Percentiles rank a stretch among this genome's conserved stretches.
These are phyloP conservation scores for Poeciliopsis gracilis DNA, from an alignment of 2,797 vertebrate species.

Conservation along the genomic window DNA sequence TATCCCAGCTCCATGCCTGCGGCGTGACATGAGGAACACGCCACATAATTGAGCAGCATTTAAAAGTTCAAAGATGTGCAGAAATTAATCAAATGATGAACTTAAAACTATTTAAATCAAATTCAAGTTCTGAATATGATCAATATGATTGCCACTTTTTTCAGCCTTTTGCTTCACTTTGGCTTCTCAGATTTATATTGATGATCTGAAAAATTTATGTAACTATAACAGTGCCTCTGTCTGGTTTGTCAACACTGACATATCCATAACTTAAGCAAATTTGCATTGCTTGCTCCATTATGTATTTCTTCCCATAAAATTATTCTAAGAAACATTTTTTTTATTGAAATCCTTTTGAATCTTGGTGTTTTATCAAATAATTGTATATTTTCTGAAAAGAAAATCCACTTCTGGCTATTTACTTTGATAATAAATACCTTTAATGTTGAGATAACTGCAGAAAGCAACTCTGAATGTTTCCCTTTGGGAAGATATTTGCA, in stretches of 20 bases:
- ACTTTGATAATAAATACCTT: not conserved
- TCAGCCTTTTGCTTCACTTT: not conserved
- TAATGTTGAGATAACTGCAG: not conserved
- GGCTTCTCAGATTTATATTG: not conserved
- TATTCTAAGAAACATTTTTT: not conserved
- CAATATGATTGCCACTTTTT: not conserved
- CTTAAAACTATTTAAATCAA: not conserved
- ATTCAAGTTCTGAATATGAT: not conserved
- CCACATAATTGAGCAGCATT: not conserved
- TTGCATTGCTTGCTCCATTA: not conserved
- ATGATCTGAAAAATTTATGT: not conserved
- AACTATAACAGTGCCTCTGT: not conserved
- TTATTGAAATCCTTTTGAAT: not conserved
- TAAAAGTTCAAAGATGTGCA: not conserved
- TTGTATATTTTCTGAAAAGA: not conserved
- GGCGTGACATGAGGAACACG: not conserved
- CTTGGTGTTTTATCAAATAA: not conserved
- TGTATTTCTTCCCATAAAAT: not conserved
- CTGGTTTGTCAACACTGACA: not conserved
- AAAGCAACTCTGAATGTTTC: not conserved
- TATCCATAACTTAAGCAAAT: not conserved
- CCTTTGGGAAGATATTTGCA: not conserved
- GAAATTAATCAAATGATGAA: not conserved
- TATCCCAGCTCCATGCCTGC: not conserved
- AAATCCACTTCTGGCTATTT: not conserved